phyloP scores from a whole-genome alignment of 2,888 invertebrate species.

The Tribolium freemani region DNA sequence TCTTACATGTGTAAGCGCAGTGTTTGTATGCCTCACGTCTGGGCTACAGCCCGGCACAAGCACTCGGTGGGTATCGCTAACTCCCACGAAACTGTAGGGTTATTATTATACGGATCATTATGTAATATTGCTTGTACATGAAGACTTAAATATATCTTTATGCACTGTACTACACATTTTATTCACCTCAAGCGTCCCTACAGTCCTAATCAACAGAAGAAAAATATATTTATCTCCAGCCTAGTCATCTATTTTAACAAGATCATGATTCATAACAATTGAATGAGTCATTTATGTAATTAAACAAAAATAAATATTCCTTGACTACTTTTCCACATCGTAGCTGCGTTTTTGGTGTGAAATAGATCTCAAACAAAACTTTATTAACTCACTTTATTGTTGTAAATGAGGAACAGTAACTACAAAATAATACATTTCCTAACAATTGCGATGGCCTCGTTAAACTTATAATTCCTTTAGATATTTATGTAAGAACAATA shows the following conservation, averaged over 20 bases:
- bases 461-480: neutral
- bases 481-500: neutral
- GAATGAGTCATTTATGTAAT: too few species aligned
- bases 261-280: too few species aligned
- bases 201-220: neutral
- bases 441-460: too few species aligned
- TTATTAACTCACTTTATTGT: too few species aligned
- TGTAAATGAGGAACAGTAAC: too few species aligned
- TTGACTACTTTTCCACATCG: too few species aligned
- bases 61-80: slow-evolving; percentile 64
- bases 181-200: neutral
- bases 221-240: too few species aligned
- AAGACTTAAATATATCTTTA: slow-evolving; percentile 84
- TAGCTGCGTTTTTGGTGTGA: too few species aligned
- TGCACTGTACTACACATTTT: slow-evolving; percentile 72
- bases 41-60: slow-evolving; percentile 59
- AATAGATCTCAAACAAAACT: too few species aligned
- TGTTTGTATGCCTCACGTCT: slow-evolving; percentile 61
- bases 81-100: slow-evolving; percentile 67
- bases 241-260: too few species aligned
- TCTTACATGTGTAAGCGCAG: slow-evolving; percentile 63
- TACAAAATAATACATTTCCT: too few species aligned
- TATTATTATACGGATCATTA: slow-evolving; percentile 72
- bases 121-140: slow-evolving; percentile 83
- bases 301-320: too few species aligned